Percentiles rank a stretch among this genome's conserved stretches.
Conservation (phyloP, 2,797 vertebrate species). For the Nothura maculosa region DNA sequence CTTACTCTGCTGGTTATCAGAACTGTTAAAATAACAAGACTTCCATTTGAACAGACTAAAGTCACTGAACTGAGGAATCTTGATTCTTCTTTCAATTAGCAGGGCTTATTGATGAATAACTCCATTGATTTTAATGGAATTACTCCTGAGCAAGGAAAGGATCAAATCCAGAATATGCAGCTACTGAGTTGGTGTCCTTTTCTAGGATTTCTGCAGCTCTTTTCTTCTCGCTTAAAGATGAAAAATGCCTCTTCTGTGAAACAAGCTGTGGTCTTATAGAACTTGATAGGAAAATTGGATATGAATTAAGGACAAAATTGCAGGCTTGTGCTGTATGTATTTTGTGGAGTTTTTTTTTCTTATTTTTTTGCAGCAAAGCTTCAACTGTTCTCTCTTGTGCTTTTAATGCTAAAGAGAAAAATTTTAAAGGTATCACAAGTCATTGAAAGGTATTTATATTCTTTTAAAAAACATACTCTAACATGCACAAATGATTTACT, state of each 20-base stretch:
- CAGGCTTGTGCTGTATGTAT: not conserved
- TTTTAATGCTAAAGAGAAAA: slow-evolving; percentile 9
- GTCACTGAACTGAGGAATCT: not conserved
- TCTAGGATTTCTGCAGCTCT: not conserved
- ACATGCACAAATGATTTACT: not conserved
- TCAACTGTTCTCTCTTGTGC: not conserved
- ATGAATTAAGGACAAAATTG: not conserved
- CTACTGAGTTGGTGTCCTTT: not conserved
- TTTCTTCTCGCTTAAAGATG: not conserved
- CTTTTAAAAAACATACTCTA: not conserved
- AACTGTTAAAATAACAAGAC: not conserved
- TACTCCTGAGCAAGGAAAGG: slow-evolving; percentile 4
- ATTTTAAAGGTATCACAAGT: not conserved
- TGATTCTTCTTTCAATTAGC: slow-evolving; percentile 36
- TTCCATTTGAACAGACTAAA: not conserved
- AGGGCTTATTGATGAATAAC: not conserved
- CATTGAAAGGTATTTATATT: not conserved
- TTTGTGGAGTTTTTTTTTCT: not conserved
- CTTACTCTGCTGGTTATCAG: slow-evolving; percentile 29
- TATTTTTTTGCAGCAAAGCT: not conserved
- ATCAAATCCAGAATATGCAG: not conserved
- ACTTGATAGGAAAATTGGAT: not conserved
- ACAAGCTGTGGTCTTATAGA: not conserved
- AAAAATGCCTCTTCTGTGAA: not conserved
- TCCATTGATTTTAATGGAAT: slow-evolving; percentile 57